phyloP scores from a whole-genome alignment of 2,888 invertebrate species.

The Plutella xylostella region DNA sequence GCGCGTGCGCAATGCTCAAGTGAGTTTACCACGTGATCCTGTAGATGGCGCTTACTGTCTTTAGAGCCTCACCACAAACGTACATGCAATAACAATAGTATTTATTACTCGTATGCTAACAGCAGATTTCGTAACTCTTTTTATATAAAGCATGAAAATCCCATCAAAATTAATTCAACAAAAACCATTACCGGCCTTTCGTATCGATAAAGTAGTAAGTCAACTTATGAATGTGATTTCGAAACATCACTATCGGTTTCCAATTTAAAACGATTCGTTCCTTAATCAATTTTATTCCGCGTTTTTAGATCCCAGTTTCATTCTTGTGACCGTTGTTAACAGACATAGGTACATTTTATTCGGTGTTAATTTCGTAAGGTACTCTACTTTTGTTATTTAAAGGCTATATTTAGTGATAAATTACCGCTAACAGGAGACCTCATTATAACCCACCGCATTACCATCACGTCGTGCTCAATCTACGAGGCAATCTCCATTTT shows the following conservation, averaged over 20 bases:
- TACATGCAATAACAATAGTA: constrained; percentile 35
- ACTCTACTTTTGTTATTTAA: constrained; percentile 16
- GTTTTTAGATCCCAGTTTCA: constrained; percentile 49
- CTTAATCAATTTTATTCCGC: constrained; percentile 66
- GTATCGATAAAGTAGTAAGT: constrained; percentile 61
- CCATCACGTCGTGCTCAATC: constrained; percentile 38
- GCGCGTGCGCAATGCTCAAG: constrained; percentile 54
- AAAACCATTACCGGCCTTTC: constrained; percentile 61
- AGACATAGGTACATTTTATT: constrained; percentile 3
- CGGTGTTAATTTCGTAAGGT: constrained; percentile 4
- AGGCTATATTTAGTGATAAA: constrained; percentile 48
- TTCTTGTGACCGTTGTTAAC: constrained; percentile 37
- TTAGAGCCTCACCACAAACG: no score
- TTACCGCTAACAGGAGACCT: constrained; percentile 30
- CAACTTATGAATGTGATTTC: constrained; percentile 69
- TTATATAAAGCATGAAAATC: constrained; percentile 66
- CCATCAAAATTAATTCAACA: constrained; percentile 69
- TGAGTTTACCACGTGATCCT: constrained; percentile 7
- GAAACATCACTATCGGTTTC: constrained; percentile 69
- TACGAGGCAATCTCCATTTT: constrained; percentile 55
- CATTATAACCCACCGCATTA: constrained; percentile 41
- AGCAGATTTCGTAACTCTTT: constrained; percentile 62
- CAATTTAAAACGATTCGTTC: constrained; percentile 70
- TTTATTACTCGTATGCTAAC: constrained; percentile 56
- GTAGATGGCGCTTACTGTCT: constrained; percentile 38